These are phyloP conservation scores for Promerops cafer DNA, from an alignment of 2,113 vertebrate genomes.

Conservation along the genomic window DNA sequence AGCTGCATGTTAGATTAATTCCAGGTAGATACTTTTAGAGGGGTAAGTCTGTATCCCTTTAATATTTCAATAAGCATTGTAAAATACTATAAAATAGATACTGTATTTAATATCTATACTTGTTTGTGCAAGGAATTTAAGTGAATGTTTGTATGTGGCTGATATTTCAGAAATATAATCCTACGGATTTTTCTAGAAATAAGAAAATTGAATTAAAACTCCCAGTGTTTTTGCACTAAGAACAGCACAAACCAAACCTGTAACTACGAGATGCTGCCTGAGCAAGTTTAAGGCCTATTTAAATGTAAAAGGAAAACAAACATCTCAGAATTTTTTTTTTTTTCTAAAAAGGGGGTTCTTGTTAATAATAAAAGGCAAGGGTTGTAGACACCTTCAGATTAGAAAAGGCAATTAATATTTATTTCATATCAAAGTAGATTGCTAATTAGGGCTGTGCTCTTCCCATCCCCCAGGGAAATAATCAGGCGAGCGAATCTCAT, in stretches of 20 bases:
- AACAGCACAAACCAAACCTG: not conserved
- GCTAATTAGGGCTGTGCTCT: conserved; percentile 51
- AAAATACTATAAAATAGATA: not conserved
- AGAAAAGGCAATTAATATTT: conserved; percentile 62
- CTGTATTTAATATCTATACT: not conserved
- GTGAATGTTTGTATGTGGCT: not conserved
- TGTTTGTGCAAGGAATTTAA: not conserved
- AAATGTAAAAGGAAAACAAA: not conserved
- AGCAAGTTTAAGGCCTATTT: not conserved
- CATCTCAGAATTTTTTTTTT: not conserved
- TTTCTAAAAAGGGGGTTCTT: not conserved
- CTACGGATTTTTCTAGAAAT: not conserved
- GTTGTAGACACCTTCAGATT: conserved; percentile 29
- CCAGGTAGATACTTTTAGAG: not conserved
- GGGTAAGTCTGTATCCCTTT: not conserved
- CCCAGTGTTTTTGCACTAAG: not conserved
- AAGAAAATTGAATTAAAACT: not conserved
- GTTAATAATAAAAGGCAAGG: not conserved
- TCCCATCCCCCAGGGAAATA: conserved; percentile 48
- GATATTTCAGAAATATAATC: not conserved
- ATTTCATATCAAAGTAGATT: conserved; percentile 43
- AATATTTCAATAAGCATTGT: not conserved
- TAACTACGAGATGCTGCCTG: not conserved
- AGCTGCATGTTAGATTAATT: not conserved
- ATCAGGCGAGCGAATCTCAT: conserved; percentile 48